phyloP scores from a whole-genome alignment of 2,888 invertebrate species.

The Gari tellinella region DNA sequence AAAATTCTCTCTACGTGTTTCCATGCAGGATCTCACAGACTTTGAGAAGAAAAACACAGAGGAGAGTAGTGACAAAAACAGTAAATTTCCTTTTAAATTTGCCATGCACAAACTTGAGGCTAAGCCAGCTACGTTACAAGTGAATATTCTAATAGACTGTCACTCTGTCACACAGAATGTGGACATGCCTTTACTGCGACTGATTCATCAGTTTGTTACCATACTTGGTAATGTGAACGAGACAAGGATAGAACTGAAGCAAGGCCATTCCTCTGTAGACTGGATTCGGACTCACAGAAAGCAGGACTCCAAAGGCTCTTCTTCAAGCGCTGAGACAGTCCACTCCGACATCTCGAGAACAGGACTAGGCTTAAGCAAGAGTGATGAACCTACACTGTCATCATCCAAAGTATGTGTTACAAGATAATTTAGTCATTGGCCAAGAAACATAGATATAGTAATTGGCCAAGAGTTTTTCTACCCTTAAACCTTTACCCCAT shows the following conservation, averaged over 20 bases:
- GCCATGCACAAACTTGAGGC: conserved; percentile 84
- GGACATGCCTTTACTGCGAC: conserved; percentile 96
- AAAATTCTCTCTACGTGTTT: conserved; percentile 94
- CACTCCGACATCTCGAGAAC: conserved; percentile 71
- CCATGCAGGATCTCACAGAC: conserved; percentile 95
- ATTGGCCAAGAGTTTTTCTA: too few relatives aligned
- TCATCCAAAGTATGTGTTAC: conserved; percentile 24
- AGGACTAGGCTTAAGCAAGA: conserved; percentile 13
- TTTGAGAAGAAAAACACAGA: conserved; percentile 86
- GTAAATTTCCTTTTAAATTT: conserved; percentile 71
- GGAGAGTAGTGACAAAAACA: conserved; percentile 37
- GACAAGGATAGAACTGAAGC: conserved; percentile 94
- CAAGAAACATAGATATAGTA: too few relatives aligned
- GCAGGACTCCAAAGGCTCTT: conserved; percentile 82
- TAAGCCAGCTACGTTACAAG: conserved; percentile 91
- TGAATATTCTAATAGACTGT: conserved; percentile 95
- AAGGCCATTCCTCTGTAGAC: conserved; percentile 86
- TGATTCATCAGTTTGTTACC: conserved; percentile 97
- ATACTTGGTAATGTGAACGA: conserved; percentile 99
- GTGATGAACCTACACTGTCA: conserved; percentile 23
- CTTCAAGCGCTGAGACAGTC: conserved; percentile 80
- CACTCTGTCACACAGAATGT: conserved; percentile 96
- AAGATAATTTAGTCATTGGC: too few relatives aligned
- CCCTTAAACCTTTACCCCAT: too few relatives aligned
- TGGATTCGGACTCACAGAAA: conserved; percentile 81